phyloP scores from a whole-genome alignment of 2,888 invertebrate genomes.

The Netelia melanura region DNA sequence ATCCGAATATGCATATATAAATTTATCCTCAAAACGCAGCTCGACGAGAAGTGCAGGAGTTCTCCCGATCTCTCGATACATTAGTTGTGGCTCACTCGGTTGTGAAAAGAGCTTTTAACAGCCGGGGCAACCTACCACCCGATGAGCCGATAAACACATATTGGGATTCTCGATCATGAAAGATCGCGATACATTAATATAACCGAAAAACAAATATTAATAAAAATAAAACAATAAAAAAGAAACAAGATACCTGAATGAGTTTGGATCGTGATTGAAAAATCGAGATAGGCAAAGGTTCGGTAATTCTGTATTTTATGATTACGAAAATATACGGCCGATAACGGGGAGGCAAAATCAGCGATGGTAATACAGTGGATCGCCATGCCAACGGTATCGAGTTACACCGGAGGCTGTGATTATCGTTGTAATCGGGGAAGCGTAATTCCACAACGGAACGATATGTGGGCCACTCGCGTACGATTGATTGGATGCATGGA shows the following conservation, averaged over 20 bases:
- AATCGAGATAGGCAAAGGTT: not conserved
- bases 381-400: conserved; percentile 12
- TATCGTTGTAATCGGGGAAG: conserved; percentile 39
- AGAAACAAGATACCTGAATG: no score
- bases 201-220: not conserved
- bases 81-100: conserved; percentile 18
- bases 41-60: conserved; percentile 1
- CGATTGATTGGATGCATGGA: conserved; percentile 36
- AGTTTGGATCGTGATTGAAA: not conserved
- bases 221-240: not conserved
- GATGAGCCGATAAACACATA: conserved; percentile 4
- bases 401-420: conserved; percentile 34
- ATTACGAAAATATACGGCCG: not conserved
- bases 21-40: not conserved
- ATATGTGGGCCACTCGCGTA: not conserved
- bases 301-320: not conserved
- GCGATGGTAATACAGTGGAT: not conserved
- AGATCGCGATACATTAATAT: conserved; percentile 2
- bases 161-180: not conserved
- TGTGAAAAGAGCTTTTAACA: conserved; percentile 39
- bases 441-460: conserved; percentile 34
- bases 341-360: not conserved
- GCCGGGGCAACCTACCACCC: not conserved
- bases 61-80: conserved; percentile 16
- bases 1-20: not conserved